A percentile compares a stretch with the other conserved stretches of the same genome.
Evolutionary conservation across 2,113 vertebrate species (phyloP).

Genomic region (Ceyx cyanopectus): DNA sequence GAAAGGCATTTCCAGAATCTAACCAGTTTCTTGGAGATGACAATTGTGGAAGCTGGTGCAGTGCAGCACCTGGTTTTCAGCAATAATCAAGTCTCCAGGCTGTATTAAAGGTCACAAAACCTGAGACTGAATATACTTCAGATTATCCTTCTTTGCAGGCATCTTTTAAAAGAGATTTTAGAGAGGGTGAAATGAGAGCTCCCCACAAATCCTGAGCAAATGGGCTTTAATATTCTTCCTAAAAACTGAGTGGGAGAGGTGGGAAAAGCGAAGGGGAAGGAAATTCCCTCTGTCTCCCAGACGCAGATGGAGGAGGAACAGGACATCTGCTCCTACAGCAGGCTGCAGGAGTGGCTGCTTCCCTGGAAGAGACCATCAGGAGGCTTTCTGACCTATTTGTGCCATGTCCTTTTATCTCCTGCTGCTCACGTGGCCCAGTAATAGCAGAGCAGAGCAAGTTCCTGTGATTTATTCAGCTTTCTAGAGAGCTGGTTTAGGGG

Average conservation of each 20-base stretch:
- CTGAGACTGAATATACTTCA: not conserved
- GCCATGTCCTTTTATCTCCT: constrained; percentile 18
- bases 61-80: not conserved
- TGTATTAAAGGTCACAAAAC: not conserved
- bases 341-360: not conserved
- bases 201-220: not conserved
- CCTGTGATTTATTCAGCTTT: not conserved
- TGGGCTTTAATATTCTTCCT: not conserved
- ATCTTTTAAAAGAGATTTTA: not conserved
- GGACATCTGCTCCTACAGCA: constrained; percentile 20
- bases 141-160: not conserved
- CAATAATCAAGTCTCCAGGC: not conserved
- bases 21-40: not conserved
- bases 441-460: not conserved
- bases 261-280: not conserved
- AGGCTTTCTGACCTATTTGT: constrained; percentile 58
- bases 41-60: not conserved
- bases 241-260: constrained; percentile 11
- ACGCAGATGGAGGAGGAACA: constrained; percentile 2
- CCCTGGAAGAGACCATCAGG: not conserved
- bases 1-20: not conserved
- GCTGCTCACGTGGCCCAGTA: not conserved
- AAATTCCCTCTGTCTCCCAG: constrained; percentile 4
- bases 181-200: not conserved
- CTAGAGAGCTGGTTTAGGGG: not conserved